These are phyloP conservation scores for Coryphaenoides rupestris DNA, from an alignment of 2,113 vertebrate species.

Conservation along the genomic window DNA sequence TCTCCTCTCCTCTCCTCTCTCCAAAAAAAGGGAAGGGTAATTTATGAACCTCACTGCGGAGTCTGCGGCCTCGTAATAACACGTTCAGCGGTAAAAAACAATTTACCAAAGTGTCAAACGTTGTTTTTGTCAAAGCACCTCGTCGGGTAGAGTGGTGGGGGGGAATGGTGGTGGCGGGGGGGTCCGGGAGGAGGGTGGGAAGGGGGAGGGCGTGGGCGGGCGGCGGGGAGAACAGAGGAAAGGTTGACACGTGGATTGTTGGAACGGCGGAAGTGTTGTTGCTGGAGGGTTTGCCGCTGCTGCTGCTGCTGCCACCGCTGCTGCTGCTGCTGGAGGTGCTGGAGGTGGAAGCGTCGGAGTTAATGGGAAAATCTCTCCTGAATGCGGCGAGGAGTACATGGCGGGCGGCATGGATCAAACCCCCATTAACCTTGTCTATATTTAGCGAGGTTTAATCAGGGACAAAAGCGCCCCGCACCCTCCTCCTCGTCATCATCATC, in stretches of 20 bases:
- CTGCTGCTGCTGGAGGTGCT: neutral
- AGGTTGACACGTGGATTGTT: constrained; percentile 35
- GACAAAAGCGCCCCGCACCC: constrained; percentile 31
- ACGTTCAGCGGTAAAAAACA: constrained; percentile 29
- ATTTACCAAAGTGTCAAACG: constrained; percentile 56
- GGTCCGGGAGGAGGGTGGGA: constrained; percentile 5
- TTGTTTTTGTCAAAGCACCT: constrained; percentile 38
- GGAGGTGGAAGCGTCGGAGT: constrained; percentile 15
- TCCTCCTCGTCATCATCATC: constrained; percentile 29
- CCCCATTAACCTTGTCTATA: constrained; percentile 56
- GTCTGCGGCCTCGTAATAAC: constrained; percentile 29
- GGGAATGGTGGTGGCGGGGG: neutral
- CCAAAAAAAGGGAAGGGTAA: constrained; percentile 28
- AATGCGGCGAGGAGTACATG: constrained; percentile 24
- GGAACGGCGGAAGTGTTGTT: constrained; percentile 16
- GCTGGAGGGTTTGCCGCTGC: too few species aligned
- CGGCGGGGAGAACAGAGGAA: neutral
- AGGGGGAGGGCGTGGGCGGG: neutral
- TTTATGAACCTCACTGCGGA: constrained; percentile 25
- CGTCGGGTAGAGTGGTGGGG: constrained; percentile 13
- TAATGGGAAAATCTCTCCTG: constrained; percentile 43
- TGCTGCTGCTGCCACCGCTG: too few species aligned
- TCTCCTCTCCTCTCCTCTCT: too few species aligned
- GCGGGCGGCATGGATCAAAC: constrained; percentile 22
- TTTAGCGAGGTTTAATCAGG: constrained; percentile 48